phyloP scores from a whole-genome alignment of 1,140 invertebrate genomes.

The Leucophenga varia region DNA sequence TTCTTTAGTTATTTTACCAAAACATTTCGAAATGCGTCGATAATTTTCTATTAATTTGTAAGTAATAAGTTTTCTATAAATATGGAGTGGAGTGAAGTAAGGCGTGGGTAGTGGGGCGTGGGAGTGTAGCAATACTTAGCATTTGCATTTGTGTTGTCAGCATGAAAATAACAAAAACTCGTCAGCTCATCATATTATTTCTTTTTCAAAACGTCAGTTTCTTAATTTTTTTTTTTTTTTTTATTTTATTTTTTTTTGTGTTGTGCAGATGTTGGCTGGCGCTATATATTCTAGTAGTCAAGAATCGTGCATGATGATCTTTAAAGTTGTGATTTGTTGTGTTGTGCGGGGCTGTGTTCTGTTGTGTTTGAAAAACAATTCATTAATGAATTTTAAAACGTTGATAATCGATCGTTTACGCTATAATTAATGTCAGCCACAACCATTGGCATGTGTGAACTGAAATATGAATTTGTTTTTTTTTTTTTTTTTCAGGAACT shows the following conservation, averaged over 20 bases:
- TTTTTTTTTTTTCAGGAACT: constrained; percentile 11
- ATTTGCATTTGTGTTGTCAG: constrained; percentile 39
- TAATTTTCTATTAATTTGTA: constrained; percentile 40
- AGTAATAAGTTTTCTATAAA: constrained; percentile 45
- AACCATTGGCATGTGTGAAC: constrained; percentile 46
- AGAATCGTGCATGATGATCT: constrained; percentile 7
- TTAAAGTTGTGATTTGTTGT: constrained; percentile 23
- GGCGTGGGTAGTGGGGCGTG: no score
- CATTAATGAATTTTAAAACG: constrained; percentile 53
- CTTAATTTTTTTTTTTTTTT: constrained; percentile 44
- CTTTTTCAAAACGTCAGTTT: constrained; percentile 50
- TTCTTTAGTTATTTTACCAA: no score
- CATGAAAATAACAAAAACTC: constrained; percentile 52
- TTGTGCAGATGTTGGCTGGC: constrained; percentile 6
- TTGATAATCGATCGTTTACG: constrained; percentile 50
- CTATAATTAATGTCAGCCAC: constrained; percentile 48
- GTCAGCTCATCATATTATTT: constrained; percentile 53
- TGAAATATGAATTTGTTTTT: no score
- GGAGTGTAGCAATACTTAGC: no score
- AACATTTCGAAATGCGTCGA: constrained; percentile 42
- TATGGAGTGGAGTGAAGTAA: constrained; percentile 5
- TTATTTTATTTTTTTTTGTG: constrained; percentile 31
- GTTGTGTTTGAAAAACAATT: constrained; percentile 48
- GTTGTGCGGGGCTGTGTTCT: no score
- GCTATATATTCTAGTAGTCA: no score